These are phyloP conservation scores for Bembecia ichneumoniformis DNA, from an alignment of 2,888 invertebrate species.

Conservation along the genomic window DNA sequence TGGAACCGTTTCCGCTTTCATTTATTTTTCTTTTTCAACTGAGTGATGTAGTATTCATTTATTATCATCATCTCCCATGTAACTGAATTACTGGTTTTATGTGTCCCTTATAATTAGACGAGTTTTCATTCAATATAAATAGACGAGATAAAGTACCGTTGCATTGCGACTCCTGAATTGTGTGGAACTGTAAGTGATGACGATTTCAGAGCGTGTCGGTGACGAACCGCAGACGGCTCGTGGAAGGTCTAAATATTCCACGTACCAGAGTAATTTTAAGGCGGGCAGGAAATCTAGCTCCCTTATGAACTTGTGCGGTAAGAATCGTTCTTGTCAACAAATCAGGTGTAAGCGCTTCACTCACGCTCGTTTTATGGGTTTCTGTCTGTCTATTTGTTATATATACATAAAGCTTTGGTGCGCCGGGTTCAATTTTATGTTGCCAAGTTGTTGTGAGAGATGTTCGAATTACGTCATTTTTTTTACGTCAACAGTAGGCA, in stretches of 20 bases:
- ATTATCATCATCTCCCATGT: too few relatives aligned
- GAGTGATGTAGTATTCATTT: too few relatives aligned
- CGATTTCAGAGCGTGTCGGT: constrained; percentile 88
- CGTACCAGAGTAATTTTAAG: constrained; percentile 90
- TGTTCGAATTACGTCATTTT: constrained; percentile 1
- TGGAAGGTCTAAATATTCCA: constrained; percentile 87
- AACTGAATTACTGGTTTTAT: too few relatives aligned
- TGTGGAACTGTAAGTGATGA: constrained; percentile 43
- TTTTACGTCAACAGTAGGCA: too few relatives aligned
- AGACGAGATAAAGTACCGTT: constrained; percentile 8
- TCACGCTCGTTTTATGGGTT: constrained; percentile 33
- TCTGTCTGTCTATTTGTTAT: background rate
- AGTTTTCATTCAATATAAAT: too few relatives aligned
- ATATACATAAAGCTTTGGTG: constrained; percentile 29
- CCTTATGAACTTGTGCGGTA: constrained; percentile 96
- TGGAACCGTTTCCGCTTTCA: too few relatives aligned
- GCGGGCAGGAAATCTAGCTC: constrained; percentile 92
- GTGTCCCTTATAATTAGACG: too few relatives aligned
- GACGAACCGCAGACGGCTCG: constrained; percentile 84
- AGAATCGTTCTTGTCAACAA: constrained; percentile 66
- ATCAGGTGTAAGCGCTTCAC: constrained; percentile 42
- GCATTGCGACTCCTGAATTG: constrained; percentile 6
- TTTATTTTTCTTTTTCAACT: too few relatives aligned
- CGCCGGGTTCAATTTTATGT: constrained; percentile 54
- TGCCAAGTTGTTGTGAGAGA: constrained; percentile 23